Base-by-base conservation (phyloP, 2,888 invertebrate genomes). In the Xestia sexstrigata region DNA sequence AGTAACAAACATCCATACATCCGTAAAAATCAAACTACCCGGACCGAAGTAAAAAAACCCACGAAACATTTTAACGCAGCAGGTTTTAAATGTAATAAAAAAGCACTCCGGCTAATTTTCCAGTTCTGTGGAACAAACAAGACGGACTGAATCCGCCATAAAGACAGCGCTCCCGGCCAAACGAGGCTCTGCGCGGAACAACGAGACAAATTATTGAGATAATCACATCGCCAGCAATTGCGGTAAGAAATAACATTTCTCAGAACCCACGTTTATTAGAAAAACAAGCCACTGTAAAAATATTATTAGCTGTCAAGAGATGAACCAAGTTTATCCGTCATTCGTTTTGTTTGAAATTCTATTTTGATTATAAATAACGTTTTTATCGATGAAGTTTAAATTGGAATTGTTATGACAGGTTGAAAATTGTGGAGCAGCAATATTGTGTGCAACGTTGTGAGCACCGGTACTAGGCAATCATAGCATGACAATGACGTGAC, bases 91-190 rank as follows among this genome's bases (percentile, higher is more conserved):
- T 90, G 92, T 92, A 95, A 95, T 95, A 94, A 95, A 93, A 94
- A 94, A 93, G 92, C 95, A 94, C 94, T 94, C 94, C 89, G 89
- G 91, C 89, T 96, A 94, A 95, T 94, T 94, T 93, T 91, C 91
- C 90, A 89, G 89, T 89, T 88, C 87, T 87, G 88, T 88, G 86
- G 89, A 88, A 89, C 89, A 84, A 83, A 83, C 81, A 86, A 81
- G 86, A 84, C 85, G 87, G 87, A 88, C 89, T 89, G 85, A 88
- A 86, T 86, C 82, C 85, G 82, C 89, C 89, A 90, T 91, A 92
- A 91, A 92, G 89, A 90, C 89, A 89, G 77, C 78, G 88, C 90
- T 88, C 80, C 83, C 82, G 81, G 83, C 87, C 79, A 85, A 85
- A 86, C 87, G 76, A 83, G 72, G 77, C 79, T 82, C 84, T 72